Percentiles rank a stretch among this genome's conserved stretches.
Conservation (phyloP, 2,888 invertebrate species). For the Phyto melanocephala region DNA sequence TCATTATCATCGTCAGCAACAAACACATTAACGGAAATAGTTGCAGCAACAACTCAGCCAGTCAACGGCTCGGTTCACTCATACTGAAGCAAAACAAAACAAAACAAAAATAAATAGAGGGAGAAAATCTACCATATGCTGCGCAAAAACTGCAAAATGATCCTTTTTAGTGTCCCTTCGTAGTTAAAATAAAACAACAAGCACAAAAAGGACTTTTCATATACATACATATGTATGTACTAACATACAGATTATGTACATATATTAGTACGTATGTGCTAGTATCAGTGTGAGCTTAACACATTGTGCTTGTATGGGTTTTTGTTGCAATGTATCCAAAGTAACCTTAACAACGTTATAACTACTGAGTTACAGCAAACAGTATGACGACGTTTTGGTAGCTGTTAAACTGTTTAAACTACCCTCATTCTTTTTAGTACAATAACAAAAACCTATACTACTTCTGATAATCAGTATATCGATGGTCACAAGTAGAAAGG, state of each 20-base stretch:
- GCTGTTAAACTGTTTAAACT: constrained; percentile 10
- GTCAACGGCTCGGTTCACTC: not conserved
- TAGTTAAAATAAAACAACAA: constrained; percentile 11
- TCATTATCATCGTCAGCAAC: not conserved
- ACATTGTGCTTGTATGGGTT: not conserved
- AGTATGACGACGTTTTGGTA: not conserved
- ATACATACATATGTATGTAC: not conserved
- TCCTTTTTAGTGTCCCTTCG: constrained; percentile 61
- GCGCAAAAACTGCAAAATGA: constrained; percentile 64
- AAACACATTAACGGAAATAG: not conserved
- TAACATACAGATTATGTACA: not conserved
- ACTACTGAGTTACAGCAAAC: not conserved
- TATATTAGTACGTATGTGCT: not conserved
- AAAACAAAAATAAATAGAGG: not conserved
- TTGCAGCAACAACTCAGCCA: not conserved
- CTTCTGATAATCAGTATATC: too few relatives aligned
- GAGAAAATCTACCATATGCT: constrained; percentile 53
- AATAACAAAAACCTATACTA: not conserved
- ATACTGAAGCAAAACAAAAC: not conserved
- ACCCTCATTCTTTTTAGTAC: not conserved
- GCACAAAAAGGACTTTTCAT: constrained; percentile 10
- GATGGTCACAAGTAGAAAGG: too few relatives aligned
- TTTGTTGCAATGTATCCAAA: not conserved
- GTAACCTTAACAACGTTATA: constrained; percentile 3
- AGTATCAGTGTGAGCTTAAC: not conserved